Percentiles rank a stretch among this genome's conserved stretches.
phyloP scores from a whole-genome alignment of 2,797 vertebrate species.

The Anolis apletophallus region DNA sequence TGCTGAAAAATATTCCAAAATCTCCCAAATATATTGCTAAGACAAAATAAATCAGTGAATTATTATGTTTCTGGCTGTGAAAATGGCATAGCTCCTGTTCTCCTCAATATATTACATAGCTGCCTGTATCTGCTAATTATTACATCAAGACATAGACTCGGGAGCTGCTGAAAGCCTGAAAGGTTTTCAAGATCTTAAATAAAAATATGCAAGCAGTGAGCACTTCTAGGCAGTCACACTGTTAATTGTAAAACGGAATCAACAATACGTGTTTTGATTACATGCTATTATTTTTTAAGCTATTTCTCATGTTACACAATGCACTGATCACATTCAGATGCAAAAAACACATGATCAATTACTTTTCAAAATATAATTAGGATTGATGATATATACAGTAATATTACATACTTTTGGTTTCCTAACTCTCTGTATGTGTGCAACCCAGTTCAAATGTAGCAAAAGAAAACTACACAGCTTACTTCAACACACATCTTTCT shows the following conservation, averaged over 20 bases:
- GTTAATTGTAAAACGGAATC: neutral
- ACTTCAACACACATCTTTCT: neutral
- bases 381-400: neutral
- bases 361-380: neutral
- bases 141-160: neutral
- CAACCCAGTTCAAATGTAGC: neutral
- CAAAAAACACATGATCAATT: neutral
- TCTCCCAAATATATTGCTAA: constrained; percentile 62
- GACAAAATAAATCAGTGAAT: constrained; percentile 68
- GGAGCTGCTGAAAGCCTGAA: neutral
- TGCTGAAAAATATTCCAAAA: constrained; percentile 68
- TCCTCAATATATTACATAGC: constrained; percentile 34
- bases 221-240: neutral
- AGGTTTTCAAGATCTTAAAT: neutral
- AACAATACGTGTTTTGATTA: neutral
- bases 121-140: constrained; percentile 25
- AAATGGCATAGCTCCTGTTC: neutral
- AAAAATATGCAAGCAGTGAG: no score
- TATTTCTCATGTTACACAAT: neutral
- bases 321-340: neutral
- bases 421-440: neutral
- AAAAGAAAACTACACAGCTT: neutral
- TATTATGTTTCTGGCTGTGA: neutral
- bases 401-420: neutral
- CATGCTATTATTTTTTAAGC: no score